Conservation (phyloP, 2,113 vertebrate genomes). For the Tetrax tetrax region DNA sequence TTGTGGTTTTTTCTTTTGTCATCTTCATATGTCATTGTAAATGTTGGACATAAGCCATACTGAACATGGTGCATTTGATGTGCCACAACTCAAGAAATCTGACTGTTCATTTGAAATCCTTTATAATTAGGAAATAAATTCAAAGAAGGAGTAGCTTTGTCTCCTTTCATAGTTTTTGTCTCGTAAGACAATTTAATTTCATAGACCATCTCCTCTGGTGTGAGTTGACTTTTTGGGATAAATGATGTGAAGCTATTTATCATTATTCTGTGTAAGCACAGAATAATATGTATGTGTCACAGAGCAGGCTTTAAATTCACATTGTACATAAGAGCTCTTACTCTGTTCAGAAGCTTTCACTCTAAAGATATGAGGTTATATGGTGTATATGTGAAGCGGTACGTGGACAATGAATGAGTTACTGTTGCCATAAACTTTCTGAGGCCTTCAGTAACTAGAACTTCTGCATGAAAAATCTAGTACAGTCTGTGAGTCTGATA, state of each 20-base stretch:
- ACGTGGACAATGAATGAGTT: neutral
- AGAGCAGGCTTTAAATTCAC: neutral
- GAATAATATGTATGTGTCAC: neutral
- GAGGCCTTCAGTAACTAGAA: neutral
- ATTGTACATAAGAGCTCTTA: neutral
- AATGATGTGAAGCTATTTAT: neutral
- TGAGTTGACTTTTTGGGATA: neutral
- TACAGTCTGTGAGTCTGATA: neutral
- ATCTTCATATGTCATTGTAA: neutral
- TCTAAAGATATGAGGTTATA: neutral
- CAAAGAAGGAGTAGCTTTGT: neutral
- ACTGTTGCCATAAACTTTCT: neutral
- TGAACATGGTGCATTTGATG: neutral
- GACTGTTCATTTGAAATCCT: neutral
- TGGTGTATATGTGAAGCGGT: neutral
- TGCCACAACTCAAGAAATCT: neutral
- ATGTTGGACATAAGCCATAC: neutral
- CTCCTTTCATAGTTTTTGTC: neutral
- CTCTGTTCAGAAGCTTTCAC: neutral
- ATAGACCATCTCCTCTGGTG: neutral
- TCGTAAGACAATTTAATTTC: neutral
- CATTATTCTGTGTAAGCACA: neutral
- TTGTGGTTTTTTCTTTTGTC: neutral
- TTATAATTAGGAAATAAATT: neutral
- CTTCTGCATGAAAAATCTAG: neutral